Base-by-base conservation (phyloP, 2,113 vertebrate genomes). In the Alligator sinensis region DNA sequence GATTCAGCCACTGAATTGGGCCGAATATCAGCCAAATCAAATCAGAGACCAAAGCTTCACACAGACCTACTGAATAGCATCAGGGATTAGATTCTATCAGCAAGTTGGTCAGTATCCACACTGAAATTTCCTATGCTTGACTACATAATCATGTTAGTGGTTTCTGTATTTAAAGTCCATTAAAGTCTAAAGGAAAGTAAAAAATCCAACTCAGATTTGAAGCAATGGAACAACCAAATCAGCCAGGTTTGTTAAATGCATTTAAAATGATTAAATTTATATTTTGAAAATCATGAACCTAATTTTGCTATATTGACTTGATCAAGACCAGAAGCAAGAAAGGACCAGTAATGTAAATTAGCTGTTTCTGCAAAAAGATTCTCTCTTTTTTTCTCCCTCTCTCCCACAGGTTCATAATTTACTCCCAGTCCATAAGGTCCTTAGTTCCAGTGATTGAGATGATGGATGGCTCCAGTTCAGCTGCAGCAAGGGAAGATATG, bases 401-500 rank as follows among this genome's bases (percentile, higher is more conserved):
- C 63, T 84, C 93, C 95, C 89, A 94, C 96, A 90, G 97, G 95
- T 97, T 97, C 97, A 96, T 98, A 97, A 98, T 98, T 98, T 98
- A 98, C 96, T 98, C 97, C 96, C 96, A 97, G 97, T 96, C 98
- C 97, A 97, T 97, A 97, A 98, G 97, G 97, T 89, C 94, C 97
- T 97, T 97, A 91, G 94, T 96, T 96, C 81, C 94, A 83, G 89
- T 96, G 97, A 97, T 83, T 96, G 96, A 96, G 81, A 97, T 98
- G 98, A 98, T 98, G 97, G 97, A 98, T 98, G 96, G 97, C 95
- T 97, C 95, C 93, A 82, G 97, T 98, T 97, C 94, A 92, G 95
- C 93, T 92, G 95, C 93, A 94, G 80, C 85, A 87, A 78, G 95
- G 87, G 57, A 94, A 94, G 96, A 90, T 86, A 82, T 91, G 88